phyloP scores from a whole-genome alignment of 2,797 vertebrate genomes.

The Simalia tracyae region DNA sequence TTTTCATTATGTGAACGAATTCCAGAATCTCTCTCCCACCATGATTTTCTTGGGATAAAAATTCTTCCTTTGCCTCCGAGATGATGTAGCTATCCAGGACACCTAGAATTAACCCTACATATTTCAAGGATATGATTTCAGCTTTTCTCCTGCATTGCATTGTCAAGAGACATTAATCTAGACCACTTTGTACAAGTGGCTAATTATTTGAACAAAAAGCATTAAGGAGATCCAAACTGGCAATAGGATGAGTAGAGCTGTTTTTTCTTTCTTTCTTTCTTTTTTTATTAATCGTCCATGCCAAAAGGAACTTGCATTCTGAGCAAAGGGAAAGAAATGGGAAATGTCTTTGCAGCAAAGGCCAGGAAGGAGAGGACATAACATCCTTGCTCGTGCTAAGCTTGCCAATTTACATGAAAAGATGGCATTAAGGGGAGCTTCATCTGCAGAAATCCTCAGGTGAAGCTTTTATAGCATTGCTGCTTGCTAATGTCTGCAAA shows the following conservation, averaged over 20 bases:
- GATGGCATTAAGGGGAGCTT: background rate
- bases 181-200: slow-evolving; percentile 70
- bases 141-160: slow-evolving; percentile 65
- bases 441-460: background rate
- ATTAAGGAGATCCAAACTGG: slow-evolving; percentile 73
- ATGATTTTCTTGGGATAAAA: background rate
- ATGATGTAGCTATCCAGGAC: background rate
- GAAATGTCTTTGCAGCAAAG: background rate
- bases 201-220: slow-evolving; percentile 78
- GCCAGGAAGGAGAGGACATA: background rate
- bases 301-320: slow-evolving; percentile 54
- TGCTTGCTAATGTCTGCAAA: background rate
- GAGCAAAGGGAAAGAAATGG: slow-evolving; percentile 19
- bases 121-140: slow-evolving; percentile 53
- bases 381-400: background rate
- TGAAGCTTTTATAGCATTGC: background rate
- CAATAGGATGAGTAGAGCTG: slow-evolving; percentile 71
- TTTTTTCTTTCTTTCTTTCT: slow-evolving; percentile 40
- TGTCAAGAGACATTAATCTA: slow-evolving; percentile 73
- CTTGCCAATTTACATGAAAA: background rate
- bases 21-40: background rate
- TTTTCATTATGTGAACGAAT: background rate
- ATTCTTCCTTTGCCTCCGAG: slow-evolving; percentile 42
- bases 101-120: slow-evolving; percentile 11
- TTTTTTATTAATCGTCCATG: slow-evolving; percentile 74